Percentiles rank a stretch among this genome's conserved stretches.
Conservation (phyloP, 2,113 vertebrate species). For the Fulica atra region DNA sequence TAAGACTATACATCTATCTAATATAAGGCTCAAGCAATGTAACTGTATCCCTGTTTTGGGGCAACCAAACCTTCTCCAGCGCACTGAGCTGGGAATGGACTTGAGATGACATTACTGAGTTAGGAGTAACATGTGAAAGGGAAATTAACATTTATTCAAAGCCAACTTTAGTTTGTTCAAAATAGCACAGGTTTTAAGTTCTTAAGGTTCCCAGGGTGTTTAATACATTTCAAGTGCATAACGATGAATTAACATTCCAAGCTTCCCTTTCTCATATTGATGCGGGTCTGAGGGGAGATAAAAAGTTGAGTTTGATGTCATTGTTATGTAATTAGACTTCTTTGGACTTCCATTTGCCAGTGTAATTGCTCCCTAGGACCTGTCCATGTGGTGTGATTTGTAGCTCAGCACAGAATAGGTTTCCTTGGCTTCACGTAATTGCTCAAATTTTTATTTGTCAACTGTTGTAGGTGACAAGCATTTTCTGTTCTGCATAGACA, state of each 20-base stretch:
- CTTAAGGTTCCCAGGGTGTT: not conserved
- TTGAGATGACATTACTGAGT: not conserved
- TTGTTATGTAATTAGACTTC: not conserved
- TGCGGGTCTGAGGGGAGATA: not conserved
- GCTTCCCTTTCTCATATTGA: not conserved
- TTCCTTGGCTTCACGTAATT: not conserved
- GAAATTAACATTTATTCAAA: not conserved
- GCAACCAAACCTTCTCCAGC: not conserved
- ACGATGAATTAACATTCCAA: not conserved
- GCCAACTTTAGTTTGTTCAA: not conserved
- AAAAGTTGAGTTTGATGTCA: not conserved
- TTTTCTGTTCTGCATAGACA: slow-evolving; percentile 33
- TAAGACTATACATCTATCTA: not conserved
- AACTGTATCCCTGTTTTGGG: not conserved
- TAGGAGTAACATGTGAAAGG: not conserved
- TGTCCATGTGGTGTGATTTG: not conserved
- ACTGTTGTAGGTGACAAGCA: not conserved
- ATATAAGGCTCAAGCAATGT: not conserved
- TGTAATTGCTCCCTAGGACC: not conserved
- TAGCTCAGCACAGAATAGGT: slow-evolving; percentile 21
- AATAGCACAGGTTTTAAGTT: not conserved
- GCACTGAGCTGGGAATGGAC: not conserved
- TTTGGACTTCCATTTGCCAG: slow-evolving; percentile 19
- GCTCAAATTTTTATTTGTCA: slow-evolving; percentile 61
- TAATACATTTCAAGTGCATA: not conserved